phyloP scores from a whole-genome alignment of 2,888 invertebrate genomes.

The Eudasyphora cyanicolor region DNA sequence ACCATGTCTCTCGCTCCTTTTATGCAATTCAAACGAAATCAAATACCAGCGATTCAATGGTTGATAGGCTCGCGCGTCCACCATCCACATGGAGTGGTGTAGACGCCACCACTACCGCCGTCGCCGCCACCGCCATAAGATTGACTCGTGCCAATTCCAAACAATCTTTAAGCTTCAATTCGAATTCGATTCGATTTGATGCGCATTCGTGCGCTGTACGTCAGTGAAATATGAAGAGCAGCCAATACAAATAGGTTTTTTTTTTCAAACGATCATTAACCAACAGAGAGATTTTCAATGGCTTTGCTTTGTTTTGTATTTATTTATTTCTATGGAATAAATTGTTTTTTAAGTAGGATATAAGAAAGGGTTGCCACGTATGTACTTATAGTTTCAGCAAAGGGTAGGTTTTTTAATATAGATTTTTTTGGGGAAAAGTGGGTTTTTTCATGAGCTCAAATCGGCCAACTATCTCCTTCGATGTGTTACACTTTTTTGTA shows the following conservation, averaged over 20 bases:
- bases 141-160: constrained; percentile 65
- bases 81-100: constrained; percentile 21
- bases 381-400: too few species aligned
- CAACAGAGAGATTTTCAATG: constrained; percentile 26
- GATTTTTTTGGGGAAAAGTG: too few species aligned
- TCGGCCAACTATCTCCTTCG: too few species aligned
- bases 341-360: constrained; percentile 34
- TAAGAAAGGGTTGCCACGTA: constrained; percentile 43
- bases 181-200: constrained; percentile 44
- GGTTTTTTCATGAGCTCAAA: too few species aligned
- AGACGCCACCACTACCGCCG: not conserved
- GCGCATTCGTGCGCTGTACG: not conserved
- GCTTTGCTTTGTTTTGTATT: constrained; percentile 7
- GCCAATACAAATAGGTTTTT: constrained; percentile 8
- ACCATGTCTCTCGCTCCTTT: constrained; percentile 53
- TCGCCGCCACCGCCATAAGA: constrained; percentile 25
- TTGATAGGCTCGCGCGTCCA: constrained; percentile 42
- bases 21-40: constrained; percentile 59
- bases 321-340: constrained; percentile 53
- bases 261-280: constrained; percentile 51
- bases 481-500: too few species aligned
- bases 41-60: constrained; percentile 58
- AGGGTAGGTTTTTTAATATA: too few species aligned
- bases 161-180: constrained; percentile 46
- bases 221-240: constrained; percentile 8